phyloP scores from a whole-genome alignment of 2,797 vertebrate species.

The Tympanoctomys barrerae region DNA sequence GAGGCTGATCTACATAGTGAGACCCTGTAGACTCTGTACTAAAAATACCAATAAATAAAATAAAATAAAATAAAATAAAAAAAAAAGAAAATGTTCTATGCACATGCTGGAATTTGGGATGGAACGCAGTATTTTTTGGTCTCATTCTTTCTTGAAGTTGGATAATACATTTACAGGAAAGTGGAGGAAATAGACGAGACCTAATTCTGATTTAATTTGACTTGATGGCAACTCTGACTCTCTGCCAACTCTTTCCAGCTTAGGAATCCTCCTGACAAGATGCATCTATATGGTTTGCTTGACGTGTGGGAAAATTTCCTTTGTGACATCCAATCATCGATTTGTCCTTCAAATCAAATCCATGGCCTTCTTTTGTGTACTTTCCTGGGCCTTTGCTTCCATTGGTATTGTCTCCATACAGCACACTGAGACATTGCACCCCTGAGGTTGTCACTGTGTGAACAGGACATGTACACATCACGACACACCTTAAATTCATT shows the following conservation, averaged over 20 bases:
- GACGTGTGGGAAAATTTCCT: slow-evolving; percentile 3
- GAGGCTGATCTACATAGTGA: too few relatives aligned
- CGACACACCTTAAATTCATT: not conserved
- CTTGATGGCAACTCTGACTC: not conserved
- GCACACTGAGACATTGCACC: not conserved
- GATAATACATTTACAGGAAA: not conserved
- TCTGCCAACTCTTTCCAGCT: slow-evolving; percentile 45
- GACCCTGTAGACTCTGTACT: too few relatives aligned
- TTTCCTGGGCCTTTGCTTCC: not conserved
- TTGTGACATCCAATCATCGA: not conserved
- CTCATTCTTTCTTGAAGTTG: not conserved
- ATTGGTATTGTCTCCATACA: not conserved
- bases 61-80: too few relatives aligned
- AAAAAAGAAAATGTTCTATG: not conserved
- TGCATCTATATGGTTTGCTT: slow-evolving; percentile 3
- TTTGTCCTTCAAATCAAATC: slow-evolving; percentile 42
- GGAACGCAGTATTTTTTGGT: too few relatives aligned
- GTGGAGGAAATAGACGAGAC: not conserved
- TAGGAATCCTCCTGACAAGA: not conserved
- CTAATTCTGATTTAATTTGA: slow-evolving; percentile 43
- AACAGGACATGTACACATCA: not conserved
- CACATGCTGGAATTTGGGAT: not conserved
- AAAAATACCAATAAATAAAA: too few relatives aligned
- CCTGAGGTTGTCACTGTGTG: not conserved
- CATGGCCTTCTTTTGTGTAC: not conserved